Evolutionary conservation across 1,140 invertebrate species (phyloP).

Genomic region (Lepidurus arcticus): DNA sequence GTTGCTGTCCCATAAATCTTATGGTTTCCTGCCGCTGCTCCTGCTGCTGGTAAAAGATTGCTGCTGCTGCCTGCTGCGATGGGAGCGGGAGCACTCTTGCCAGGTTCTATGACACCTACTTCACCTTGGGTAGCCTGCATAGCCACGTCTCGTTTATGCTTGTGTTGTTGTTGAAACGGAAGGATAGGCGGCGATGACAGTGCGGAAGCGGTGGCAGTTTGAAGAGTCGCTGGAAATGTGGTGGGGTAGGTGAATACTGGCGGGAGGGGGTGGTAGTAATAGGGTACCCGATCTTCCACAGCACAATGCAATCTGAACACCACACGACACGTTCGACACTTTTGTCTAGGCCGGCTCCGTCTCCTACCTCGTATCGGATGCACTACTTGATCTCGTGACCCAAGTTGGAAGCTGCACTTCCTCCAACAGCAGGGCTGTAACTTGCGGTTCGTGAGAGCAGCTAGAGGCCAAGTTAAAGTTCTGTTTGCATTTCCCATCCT

Average conservation of each 20-base stretch:
- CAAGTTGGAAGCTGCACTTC: not conserved
- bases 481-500: not conserved
- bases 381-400: too few species aligned
- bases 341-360: not conserved
- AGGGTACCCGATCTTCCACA: too few species aligned
- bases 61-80: not conserved
- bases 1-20: not conserved
- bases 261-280: too few species aligned
- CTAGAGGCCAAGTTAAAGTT: not conserved
- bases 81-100: too few species aligned
- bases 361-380: too few species aligned
- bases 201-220: not conserved
- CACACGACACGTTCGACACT: not conserved
- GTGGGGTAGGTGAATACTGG: too few species aligned
- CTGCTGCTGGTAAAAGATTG: conserved; percentile 13
- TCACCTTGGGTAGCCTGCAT: not conserved
- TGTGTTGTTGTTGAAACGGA: not conserved
- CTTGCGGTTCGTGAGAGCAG: not conserved
- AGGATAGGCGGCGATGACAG: not conserved
- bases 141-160: not conserved
- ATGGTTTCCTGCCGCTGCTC: not conserved
- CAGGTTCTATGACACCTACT: not conserved
- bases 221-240: not conserved
- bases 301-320: not conserved
- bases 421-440: not conserved